Evolutionary conservation across 2,113 vertebrate species (phyloP).

Genomic region (Leucosticte australis): DNA sequence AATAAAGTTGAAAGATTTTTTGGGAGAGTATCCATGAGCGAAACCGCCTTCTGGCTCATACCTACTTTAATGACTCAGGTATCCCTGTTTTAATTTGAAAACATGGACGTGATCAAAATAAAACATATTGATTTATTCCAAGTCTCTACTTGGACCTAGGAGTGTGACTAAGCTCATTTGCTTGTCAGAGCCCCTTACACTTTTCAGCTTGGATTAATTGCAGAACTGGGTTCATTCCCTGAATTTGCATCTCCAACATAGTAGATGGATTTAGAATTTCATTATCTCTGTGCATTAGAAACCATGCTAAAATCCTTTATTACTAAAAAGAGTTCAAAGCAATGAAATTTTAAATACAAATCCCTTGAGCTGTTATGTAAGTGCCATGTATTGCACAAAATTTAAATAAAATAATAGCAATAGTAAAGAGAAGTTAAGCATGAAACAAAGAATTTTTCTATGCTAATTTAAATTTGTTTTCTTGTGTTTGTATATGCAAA

Average conservation of each 20-base stretch:
- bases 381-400: neutral
- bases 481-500: neutral
- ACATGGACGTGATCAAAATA: neutral
- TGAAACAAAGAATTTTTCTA: neutral
- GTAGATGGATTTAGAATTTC: slow-evolving; percentile 5
- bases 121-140: neutral
- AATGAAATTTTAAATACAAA: slow-evolving; percentile 43
- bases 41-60: neutral
- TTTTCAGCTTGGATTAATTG: neutral
- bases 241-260: neutral
- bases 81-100: neutral
- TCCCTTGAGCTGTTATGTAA: slow-evolving; percentile 7
- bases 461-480: neutral
- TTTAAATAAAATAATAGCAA: neutral
- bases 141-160: neutral
- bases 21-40: neutral
- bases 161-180: neutral
- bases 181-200: neutral
- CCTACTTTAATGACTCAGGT: neutral
- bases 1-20: neutral
- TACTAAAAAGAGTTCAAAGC: slow-evolving; percentile 37
- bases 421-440: neutral
- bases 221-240: neutral
- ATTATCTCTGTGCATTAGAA: slow-evolving; percentile 11
- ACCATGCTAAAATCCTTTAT: neutral